phyloP scores from a whole-genome alignment of 2,113 vertebrate genomes.

The Chamaea fasciata region DNA sequence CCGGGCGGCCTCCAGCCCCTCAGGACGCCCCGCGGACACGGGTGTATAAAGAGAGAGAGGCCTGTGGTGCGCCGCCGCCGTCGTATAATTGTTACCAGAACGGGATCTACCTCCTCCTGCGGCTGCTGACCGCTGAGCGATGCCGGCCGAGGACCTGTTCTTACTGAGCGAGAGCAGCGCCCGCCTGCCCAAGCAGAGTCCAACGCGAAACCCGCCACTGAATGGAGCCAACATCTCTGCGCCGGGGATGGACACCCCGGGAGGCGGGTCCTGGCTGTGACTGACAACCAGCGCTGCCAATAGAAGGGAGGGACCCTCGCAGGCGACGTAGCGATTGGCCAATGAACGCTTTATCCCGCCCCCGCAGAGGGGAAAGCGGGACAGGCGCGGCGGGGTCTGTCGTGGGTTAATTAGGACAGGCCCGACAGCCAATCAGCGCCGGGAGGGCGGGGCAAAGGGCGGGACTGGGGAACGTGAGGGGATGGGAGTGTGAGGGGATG shows the following conservation, averaged over 20 bases:
- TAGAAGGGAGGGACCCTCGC: accelerated
- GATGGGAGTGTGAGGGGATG: neutral
- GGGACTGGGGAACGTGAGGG: neutral
- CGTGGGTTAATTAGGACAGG: neutral
- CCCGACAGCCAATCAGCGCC: neutral
- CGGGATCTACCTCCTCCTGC: neutral
- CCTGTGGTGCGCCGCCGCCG: neutral
- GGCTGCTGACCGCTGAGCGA: neutral
- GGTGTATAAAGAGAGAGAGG: neutral
- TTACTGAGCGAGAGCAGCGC: neutral
- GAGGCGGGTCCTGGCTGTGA: neutral
- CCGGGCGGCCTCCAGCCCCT: neutral
- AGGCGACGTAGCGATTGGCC: accelerated
- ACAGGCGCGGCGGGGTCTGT: neutral
- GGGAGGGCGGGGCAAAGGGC: neutral
- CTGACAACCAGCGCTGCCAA: accelerated
- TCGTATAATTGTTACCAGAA: neutral
- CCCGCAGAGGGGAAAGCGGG: neutral
- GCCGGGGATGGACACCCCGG: neutral
- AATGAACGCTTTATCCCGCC: neutral
- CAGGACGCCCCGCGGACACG: neutral
- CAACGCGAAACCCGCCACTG: neutral
- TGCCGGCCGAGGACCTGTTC: neutral
- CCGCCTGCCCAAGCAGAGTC: neutral
- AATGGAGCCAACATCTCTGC: neutral